Evolutionary conservation across 2,797 vertebrate species (phyloP), one percentile per base, ranked within the genome.

Genomic region (Aythya fuligula): DNA sequence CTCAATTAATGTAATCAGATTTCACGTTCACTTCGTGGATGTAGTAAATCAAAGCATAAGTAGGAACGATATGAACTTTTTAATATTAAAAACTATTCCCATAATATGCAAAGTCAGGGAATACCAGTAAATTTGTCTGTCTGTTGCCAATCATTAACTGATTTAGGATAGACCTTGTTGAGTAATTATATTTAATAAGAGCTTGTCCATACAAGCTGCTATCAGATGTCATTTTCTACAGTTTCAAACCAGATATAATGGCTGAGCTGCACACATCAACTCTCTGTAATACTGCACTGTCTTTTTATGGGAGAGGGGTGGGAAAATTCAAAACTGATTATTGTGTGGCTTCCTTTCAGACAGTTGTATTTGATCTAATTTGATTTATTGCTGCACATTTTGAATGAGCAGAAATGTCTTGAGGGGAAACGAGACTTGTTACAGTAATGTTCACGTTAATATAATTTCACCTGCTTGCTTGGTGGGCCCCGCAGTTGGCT

Each of bases 311-410:
- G 87, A 95, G 85, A 92, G 58, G 88, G 87, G 93, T 96, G 95
- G 95, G 94, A 95, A 96, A 95, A 96, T 92, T 96, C 87, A 95
- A 96, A 96, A 84, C 87, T 56, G 85, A 90, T 97, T 96, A 76
- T 92, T 90, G 85, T 94, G 45, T 87, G 92, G 93, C 92, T 93
- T 83, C 30, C 27, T 87, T 94, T 97, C 95, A 97, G 94, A 41
- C 94, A 73, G 72, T 89, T 62, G 87, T 86, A 94, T 97, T 95
- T 88, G 22, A 95, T 96, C 90, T 95, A 51, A 91, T 93, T 84
- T 94, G 94, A 97, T 97, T 97, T 95, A 97, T 57, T 51, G 73
- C 87, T 79, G 79, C 96, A 89, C 86, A 57, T 71, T 95, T 94
- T 89, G 91, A 94, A 91, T 58, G 73, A 95, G 71, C 78, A 89